Percentiles rank a stretch among this genome's conserved stretches.
Conservation (phyloP, 2,888 invertebrate genomes). For the Heliconius cydno region DNA sequence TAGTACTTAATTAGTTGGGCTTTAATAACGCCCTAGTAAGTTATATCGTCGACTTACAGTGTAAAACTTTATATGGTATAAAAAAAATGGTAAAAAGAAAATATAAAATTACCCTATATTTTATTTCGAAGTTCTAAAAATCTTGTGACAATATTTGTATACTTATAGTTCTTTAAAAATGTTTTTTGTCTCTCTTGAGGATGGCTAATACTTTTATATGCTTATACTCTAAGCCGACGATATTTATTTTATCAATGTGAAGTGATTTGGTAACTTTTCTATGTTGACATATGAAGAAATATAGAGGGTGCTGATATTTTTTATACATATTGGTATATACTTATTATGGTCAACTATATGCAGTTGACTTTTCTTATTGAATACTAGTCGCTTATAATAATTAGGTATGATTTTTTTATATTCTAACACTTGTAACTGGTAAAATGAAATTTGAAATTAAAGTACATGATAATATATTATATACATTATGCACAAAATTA, state of each 20-base stretch:
- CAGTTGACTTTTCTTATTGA: conserved; percentile 58
- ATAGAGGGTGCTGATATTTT: conserved; percentile 30
- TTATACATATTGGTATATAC: conserved; percentile 23
- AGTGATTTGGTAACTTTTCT: neutral
- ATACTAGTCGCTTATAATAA: conserved; percentile 71
- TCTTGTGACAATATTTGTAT: too few species aligned
- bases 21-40: neutral
- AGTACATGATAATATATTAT: neutral
- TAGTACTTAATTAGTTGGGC: conserved; percentile 54
- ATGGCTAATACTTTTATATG: too few species aligned
- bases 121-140: too few species aligned
- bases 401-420: conserved; percentile 51
- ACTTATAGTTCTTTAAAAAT: too few species aligned
- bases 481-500: conserved; percentile 7
- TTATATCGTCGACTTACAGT: neutral
- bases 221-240: too few species aligned
- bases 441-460: neutral
- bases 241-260: neutral
- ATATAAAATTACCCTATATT: too few species aligned
- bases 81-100: too few species aligned
- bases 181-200: too few species aligned
- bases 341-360: conserved; percentile 31
- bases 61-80: too few species aligned
- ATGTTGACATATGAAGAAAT: neutral
- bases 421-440: conserved; percentile 32